phyloP scores from a whole-genome alignment of 2,113 vertebrate genomes.

The Phylloscopus trochiloides region DNA sequence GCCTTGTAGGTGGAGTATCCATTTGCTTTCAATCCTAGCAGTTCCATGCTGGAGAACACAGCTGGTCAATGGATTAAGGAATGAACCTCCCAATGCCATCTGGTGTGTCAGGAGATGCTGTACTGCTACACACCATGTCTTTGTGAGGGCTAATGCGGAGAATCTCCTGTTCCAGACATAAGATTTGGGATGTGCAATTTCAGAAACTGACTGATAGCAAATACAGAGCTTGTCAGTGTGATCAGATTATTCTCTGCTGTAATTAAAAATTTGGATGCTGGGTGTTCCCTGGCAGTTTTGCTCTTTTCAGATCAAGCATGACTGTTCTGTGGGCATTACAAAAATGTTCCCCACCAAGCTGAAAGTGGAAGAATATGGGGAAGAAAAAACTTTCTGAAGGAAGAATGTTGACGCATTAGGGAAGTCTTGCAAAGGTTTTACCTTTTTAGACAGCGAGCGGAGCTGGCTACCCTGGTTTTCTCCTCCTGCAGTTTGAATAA shows the following conservation, averaged over 20 bases:
- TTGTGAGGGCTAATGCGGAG: not conserved
- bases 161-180: not conserved
- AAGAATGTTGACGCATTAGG: not conserved
- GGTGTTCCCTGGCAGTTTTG: not conserved
- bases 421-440: not conserved
- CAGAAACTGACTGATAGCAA: not conserved
- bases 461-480: not conserved
- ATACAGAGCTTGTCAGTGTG: not conserved
- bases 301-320: not conserved
- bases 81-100: not conserved
- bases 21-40: not conserved
- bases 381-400: not conserved
- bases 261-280: not conserved
- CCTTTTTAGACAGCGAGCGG: not conserved
- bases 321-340: not conserved
- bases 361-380: not conserved
- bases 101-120: not conserved
- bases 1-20: not conserved
- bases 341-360: not conserved
- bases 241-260: not conserved
- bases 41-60: not conserved
- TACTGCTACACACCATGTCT: not conserved
- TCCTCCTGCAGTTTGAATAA: not conserved
- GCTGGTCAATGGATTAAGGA: conserved; percentile 20
- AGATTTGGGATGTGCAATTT: not conserved